Evolutionary conservation across 2,888 invertebrate species (phyloP), one percentile per base, ranked within the genome.

Genomic region (Tetragnatha montana): DNA sequence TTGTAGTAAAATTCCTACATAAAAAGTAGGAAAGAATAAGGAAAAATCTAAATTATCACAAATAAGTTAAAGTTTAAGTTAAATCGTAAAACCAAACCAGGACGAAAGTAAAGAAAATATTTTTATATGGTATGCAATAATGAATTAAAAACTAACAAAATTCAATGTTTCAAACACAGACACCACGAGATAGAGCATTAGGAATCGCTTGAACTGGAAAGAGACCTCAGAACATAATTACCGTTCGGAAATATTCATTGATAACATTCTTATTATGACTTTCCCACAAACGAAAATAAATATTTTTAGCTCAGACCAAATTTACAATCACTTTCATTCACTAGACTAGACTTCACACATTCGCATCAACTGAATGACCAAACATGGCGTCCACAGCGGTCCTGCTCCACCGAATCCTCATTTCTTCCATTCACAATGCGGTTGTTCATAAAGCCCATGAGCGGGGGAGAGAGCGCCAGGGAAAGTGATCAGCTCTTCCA

Each of bases 401-500:
- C 79, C 49, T 83, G 88, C 68, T 35, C 60, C 47, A 35, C 8
- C 80, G n/a, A 22, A 12, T 74, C n/a, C 87, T 86, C 71, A 73
- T 74, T 83, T 84, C 79, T 82, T 68, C 74, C 80, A 73, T 80
- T 60, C 74, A 88, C 83, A 80, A 50, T 80, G 68, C 35, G 79
- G 83, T 80, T 73, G 78, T 88, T 75, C 88, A 88, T 88, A 88
- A 83, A 83, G 74, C 73, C 51, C 60, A 73, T 19, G 60, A 70
- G 50, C 19, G 22, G 82, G 60, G 49, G 74, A 60, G 47, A 8
- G n/a, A 70, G 73, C 71, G 35, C 47, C 73, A 10, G 74, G 81
- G 71, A 74, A 83, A 75, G 83, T 88, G 83, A 88, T 88, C 88
- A 83, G 74, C 70, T 79, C 60, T 35, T 83, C 88, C 88, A 83